A percentile compares a stretch with the other conserved stretches of the same genome.
Conservation (phyloP, 2,888 invertebrate genomes). For the Tricholauxania praeusta region DNA sequence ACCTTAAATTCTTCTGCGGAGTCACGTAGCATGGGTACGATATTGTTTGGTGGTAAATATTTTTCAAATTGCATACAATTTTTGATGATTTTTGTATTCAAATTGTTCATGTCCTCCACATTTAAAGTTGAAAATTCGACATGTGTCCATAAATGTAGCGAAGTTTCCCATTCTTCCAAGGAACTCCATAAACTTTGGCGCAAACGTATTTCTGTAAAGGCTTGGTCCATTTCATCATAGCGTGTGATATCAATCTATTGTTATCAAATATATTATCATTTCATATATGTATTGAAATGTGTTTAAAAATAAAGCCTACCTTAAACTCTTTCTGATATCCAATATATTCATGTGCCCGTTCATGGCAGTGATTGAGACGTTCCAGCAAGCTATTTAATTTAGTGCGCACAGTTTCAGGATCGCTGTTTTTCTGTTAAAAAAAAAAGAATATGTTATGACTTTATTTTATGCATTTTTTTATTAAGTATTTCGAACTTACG, state of each 20-base stretch:
- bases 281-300: neutral
- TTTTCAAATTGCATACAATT: conserved; percentile 85
- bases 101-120: conserved; percentile 79
- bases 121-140: conserved; percentile 70
- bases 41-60: conserved; percentile 83
- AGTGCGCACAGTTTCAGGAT: conserved; percentile 75
- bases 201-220: conserved; percentile 82
- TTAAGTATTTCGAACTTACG: conserved; percentile 49
- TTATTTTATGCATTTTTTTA: too few relatives aligned
- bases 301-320: conserved; percentile 66
- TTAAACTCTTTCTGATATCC: conserved; percentile 88
- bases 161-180: conserved; percentile 79
- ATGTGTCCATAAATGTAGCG: conserved; percentile 75
- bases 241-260: conserved; percentile 83
- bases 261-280: neutral
- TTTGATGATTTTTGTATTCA: conserved; percentile 76
- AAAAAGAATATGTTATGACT: neutral
- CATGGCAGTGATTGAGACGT: conserved; percentile 74
- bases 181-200: conserved; percentile 86
- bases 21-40: conserved; percentile 81
- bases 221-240: conserved; percentile 84
- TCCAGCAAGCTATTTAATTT: conserved; percentile 75
- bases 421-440: conserved; percentile 75
- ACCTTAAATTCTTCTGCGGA: conserved; percentile 84
- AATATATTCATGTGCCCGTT: conserved; percentile 80